These are phyloP conservation scores for Drosophila bocqueti DNA, from an alignment of 1,140 invertebrate species.

Conservation along the genomic window DNA sequence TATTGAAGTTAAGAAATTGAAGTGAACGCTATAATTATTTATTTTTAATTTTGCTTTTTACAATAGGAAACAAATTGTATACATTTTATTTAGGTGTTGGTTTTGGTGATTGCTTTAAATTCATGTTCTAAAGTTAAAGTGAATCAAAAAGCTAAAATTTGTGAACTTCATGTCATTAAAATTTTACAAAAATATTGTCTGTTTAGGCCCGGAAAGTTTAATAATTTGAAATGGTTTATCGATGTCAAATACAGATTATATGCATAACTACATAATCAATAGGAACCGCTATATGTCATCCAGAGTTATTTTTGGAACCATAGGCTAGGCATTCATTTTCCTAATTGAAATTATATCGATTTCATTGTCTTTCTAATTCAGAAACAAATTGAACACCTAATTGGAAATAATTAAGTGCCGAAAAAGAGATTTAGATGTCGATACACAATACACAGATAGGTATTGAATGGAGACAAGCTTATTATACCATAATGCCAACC, in stretches of 20 bases:
- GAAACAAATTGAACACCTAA: neutral
- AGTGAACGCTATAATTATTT: too few species aligned
- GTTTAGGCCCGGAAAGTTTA: neutral
- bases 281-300: neutral
- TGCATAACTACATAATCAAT: neutral
- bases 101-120: too few species aligned
- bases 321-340: neutral
- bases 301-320: neutral
- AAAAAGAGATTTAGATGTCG: neutral
- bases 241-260: too few species aligned
- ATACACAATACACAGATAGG: neutral
- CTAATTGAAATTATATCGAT: constrained; percentile 6
- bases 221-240: neutral
- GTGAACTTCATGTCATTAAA: too few species aligned
- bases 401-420: constrained; percentile 4
- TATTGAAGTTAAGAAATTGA: too few species aligned
- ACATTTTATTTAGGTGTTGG: too few species aligned
- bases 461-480: neutral
- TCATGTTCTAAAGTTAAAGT: too few species aligned
- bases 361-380: neutral
- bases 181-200: neutral
- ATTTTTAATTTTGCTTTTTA: too few species aligned
- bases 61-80: too few species aligned
- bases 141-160: too few species aligned
- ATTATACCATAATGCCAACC: neutral